Evolutionary conservation across 1,140 invertebrate genomes (phyloP).

Genomic region (Oppia nitens): DNA sequence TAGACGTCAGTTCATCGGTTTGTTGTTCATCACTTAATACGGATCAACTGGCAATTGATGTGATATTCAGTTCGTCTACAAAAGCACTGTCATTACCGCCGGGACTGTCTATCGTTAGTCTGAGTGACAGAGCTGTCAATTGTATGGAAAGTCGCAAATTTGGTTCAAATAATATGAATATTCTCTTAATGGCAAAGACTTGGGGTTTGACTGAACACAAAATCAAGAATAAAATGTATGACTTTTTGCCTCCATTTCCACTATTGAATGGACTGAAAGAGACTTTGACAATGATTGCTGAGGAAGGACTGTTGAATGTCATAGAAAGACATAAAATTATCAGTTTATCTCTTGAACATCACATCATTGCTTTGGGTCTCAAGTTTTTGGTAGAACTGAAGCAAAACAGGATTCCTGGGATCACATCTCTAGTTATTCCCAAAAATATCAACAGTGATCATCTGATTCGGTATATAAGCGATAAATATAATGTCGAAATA

Average conservation of each 20-base stretch:
- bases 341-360: not conserved
- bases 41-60: slow-evolving; percentile 54
- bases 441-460: slow-evolving; percentile 44
- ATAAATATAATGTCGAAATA: slow-evolving; percentile 55
- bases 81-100: slow-evolving; percentile 63
- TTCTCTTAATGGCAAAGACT: slow-evolving; percentile 9
- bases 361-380: slow-evolving; percentile 41
- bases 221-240: not conserved
- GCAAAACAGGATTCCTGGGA: slow-evolving; percentile 47
- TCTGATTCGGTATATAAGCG: slow-evolving; percentile 32
- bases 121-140: slow-evolving; percentile 55
- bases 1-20: slow-evolving; percentile 67
- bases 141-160: slow-evolving; percentile 45
- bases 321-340: slow-evolving; percentile 49
- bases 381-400: slow-evolving; percentile 48
- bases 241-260: slow-evolving; percentile 60
- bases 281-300: slow-evolving; percentile 49
- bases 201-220: no score
- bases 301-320: slow-evolving; percentile 47
- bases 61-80: slow-evolving; percentile 62
- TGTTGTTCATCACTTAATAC: slow-evolving; percentile 54
- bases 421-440: slow-evolving; percentile 55
- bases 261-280: slow-evolving; percentile 55
- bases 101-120: slow-evolving; percentile 68
- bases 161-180: slow-evolving; percentile 57